A percentile compares a stretch with the other conserved stretches of the same genome.
Conservation (phyloP, 2,888 invertebrate genomes). For the Diabrotica balteata region DNA sequence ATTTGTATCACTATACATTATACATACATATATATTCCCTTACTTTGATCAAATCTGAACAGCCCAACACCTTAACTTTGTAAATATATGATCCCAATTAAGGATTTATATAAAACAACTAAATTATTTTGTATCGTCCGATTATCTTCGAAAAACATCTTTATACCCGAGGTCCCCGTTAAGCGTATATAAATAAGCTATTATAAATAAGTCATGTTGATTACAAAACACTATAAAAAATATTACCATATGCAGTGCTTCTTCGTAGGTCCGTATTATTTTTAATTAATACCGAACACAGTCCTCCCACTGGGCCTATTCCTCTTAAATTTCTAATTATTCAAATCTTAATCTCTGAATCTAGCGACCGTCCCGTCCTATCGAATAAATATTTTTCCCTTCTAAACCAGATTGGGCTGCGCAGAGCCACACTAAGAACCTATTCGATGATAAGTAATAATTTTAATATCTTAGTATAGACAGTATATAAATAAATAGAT, state of each 20-base stretch:
- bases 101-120: too few relatives aligned
- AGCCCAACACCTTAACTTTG: too few relatives aligned
- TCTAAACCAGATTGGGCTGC: constrained; percentile 17
- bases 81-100: too few relatives aligned
- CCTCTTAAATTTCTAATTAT: constrained; percentile 48
- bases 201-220: constrained; percentile 14
- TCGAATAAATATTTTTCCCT: constrained; percentile 32
- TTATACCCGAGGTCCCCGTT: neutral
- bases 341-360: constrained; percentile 32
- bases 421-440: too few relatives aligned
- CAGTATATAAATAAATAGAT: too few relatives aligned
- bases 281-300: constrained; percentile 12
- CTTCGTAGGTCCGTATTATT: constrained; percentile 10
- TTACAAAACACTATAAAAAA: constrained; percentile 9
- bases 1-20: too few relatives aligned
- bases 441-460: too few relatives aligned
- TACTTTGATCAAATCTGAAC: too few relatives aligned
- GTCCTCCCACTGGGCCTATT: constrained; percentile 14
- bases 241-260: constrained; percentile 2
- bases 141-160: too few relatives aligned
- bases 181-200: constrained; percentile 7
- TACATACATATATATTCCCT: too few relatives aligned
- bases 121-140: too few relatives aligned
- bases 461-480: too few relatives aligned
- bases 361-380: constrained; percentile 26